Conservation (phyloP, 2,888 invertebrate species). For the Drosophila meridionalis region DNA sequence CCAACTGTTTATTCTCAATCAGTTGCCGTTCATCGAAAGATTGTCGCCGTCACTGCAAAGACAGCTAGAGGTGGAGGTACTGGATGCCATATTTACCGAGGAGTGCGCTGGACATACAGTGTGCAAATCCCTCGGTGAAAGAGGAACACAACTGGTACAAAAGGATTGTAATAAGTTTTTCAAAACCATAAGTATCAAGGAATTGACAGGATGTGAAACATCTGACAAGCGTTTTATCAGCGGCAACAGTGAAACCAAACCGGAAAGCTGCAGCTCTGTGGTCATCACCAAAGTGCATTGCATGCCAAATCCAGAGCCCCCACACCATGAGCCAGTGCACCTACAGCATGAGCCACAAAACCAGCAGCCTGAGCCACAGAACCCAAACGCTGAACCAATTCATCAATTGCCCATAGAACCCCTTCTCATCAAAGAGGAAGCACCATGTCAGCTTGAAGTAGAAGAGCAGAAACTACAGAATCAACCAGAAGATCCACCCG, state of each 20-base stretch:
- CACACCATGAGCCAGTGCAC: not conserved
- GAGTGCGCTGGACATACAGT: constrained; percentile 41
- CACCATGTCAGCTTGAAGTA: not conserved
- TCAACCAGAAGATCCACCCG: no score
- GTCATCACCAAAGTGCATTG: constrained; percentile 22
- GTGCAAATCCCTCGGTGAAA: not conserved
- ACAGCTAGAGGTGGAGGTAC: constrained; percentile 70
- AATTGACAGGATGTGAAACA: constrained; percentile 12
- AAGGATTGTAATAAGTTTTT: constrained; percentile 63
- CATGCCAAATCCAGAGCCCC: not conserved
- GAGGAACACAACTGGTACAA: constrained; percentile 22
- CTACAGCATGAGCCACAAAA: not conserved
- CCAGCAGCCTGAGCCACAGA: not conserved
- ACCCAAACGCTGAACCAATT: not conserved
- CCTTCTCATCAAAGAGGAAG: constrained; percentile 6
- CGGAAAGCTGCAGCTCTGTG: no score
- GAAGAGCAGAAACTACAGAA: not conserved
- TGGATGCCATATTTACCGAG: constrained; percentile 59
- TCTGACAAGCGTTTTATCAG: not conserved
- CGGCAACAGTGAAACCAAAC: not conserved
- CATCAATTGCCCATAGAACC: not conserved
- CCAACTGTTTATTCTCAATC: constrained; percentile 40
- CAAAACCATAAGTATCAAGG: constrained; percentile 55
- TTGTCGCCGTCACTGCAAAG: constrained; percentile 48
- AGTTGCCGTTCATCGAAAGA: constrained; percentile 44